Evolutionary conservation across 2,888 invertebrate genomes (phyloP).

Genomic region (Platycnemis pennipes): DNA sequence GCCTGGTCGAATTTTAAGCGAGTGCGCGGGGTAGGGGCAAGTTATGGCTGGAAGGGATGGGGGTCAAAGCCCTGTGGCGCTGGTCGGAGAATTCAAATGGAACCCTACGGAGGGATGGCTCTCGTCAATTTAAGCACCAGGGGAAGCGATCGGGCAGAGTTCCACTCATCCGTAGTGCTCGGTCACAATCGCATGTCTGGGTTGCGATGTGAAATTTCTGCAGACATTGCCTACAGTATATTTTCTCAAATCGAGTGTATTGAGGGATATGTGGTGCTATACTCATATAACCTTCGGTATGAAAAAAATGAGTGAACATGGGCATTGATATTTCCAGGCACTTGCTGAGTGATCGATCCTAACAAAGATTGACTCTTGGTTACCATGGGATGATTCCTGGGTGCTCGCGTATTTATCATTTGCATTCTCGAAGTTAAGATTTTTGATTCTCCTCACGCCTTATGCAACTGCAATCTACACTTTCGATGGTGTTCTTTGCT

Average conservation of each 20-base stretch:
- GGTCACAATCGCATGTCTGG: not conserved
- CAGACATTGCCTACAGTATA: not conserved
- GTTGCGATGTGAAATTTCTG: not conserved
- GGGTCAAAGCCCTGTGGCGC: not conserved
- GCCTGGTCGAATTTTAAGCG: slow-evolving; percentile 9
- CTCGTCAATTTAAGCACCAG: not conserved
- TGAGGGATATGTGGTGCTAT: not conserved
- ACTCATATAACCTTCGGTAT: no score
- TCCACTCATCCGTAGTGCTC: not conserved
- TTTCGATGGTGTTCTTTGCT: no score
- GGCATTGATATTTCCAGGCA: no score
- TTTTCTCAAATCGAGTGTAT: not conserved
- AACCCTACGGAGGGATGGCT: not conserved
- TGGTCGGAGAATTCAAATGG: not conserved
- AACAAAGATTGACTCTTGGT: no score
- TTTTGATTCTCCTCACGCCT: no score
- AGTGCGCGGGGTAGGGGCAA: not conserved
- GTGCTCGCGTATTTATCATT: no score
- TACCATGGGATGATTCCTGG: no score
- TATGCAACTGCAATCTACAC: no score
- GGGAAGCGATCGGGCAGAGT: not conserved
- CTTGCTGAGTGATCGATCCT: no score
- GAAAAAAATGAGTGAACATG: no score
- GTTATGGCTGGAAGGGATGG: not conserved
- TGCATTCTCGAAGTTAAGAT: no score